These are phyloP conservation scores for Protosalanx chinensis DNA, from an alignment of 2,797 vertebrate species.

Conservation along the genomic window DNA sequence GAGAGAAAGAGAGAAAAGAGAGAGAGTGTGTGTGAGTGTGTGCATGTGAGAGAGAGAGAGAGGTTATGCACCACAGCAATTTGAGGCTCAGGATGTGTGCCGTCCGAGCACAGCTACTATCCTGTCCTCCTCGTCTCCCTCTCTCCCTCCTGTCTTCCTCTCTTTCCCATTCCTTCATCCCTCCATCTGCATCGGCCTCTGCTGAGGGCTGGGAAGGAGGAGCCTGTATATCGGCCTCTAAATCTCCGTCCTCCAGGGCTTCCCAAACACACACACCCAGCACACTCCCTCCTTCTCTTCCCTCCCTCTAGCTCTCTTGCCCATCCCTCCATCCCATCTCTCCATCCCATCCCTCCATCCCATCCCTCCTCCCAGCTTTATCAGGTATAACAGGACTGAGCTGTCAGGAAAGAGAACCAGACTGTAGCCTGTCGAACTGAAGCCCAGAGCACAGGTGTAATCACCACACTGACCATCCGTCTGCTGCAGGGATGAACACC, in stretches of 20 bases:
- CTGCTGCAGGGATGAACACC: too few relatives aligned
- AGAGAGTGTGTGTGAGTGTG: neutral
- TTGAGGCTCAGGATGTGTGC: constrained; percentile 6
- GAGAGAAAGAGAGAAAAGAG: too few relatives aligned
- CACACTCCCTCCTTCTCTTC: too few relatives aligned
- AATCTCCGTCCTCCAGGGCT: constrained; percentile 1
- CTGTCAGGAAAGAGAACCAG: too few relatives aligned
- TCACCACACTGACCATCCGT: too few relatives aligned
- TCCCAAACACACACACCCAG: neutral
- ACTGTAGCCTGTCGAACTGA: too few relatives aligned
- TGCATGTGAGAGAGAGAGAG: neutral
- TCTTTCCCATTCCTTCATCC: neutral
- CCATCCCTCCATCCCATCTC: neutral
- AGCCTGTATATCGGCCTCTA: neutral
- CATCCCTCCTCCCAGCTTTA: neutral
- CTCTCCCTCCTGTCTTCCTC: neutral
- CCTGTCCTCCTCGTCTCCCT: neutral
- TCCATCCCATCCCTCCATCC: neutral
- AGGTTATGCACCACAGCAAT: neutral
- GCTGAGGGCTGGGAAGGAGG: neutral
- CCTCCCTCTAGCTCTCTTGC: neutral
- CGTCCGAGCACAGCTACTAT: neutral
- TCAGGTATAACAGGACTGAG: too few relatives aligned
- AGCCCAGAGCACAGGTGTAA: too few relatives aligned
- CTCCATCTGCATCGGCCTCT: constrained; percentile 2